Base-by-base conservation (phyloP, 2,797 vertebrate species). In the Myotis vivesi region DNA sequence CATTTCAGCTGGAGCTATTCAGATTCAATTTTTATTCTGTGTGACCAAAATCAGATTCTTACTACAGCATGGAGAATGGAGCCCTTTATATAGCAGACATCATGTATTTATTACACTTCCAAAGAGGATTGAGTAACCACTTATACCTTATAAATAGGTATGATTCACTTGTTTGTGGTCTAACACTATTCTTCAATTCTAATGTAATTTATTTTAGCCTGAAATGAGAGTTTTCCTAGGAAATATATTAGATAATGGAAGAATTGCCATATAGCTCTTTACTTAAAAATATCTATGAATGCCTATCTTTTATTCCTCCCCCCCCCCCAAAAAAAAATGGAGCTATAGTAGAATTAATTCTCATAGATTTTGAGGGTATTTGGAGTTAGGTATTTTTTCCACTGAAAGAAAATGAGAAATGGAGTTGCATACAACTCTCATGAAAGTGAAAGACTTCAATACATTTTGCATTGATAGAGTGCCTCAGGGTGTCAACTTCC, bases 381-480 rank as follows among this genome's bases (percentile, higher is more conserved):
- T 91, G 62, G 51, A 86, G 36, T 59, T 28, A 89, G 16, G 4
- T 80, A 22, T 62, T 91, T 95, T 95, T 95, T 92, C 49, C 38
- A 80, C 20, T 85, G 87, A 91, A 51, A 76, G 22, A 89, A 95
- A 95, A 38, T 94, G 53, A 90, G 69, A 73, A 94, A 89, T 91
- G 44, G 10, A 62, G 17, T 75, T 87, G 23, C 71, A 82, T 46
- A 77, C 9, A 59, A 84, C 10, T 81, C 75, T 77, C 53, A n/a
- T 51, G 59, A 95, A 91, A 64, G 46, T 64, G 19, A 96, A 80
- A 91, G 28, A 41, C 66, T 36, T 97, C 87, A 69, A 12, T 89
- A 91, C 57, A 94, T 91, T 95, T 94, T 95, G 84, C 66, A 57
- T 83, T 96, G 75, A 95, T 68, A 92, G 75, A 96, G 79, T 81